Percentiles rank a stretch among this genome's conserved stretches.
phyloP scores from a whole-genome alignment of 1,140 invertebrate genomes.

The Cataglyphis hispanica region DNA sequence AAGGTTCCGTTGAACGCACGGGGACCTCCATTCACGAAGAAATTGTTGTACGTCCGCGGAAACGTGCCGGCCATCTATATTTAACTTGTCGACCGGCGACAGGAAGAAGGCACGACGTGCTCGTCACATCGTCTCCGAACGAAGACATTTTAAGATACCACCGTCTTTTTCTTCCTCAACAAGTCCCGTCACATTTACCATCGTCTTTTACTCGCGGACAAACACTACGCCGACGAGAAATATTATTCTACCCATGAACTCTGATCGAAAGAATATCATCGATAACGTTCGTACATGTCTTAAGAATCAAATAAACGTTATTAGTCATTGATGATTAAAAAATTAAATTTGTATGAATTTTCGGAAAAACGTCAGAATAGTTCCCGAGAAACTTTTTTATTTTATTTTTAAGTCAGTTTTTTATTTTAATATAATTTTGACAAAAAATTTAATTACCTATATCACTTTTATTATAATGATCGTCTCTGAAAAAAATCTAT shows the following conservation, averaged over 20 bases:
- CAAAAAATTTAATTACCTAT: too few species aligned
- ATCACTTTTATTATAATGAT: constrained; percentile 37
- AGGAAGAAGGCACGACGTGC: constrained; percentile 77
- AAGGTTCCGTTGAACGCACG: constrained; percentile 38
- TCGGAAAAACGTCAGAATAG: too few species aligned
- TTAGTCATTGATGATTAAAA: too few species aligned
- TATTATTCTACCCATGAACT: constrained; percentile 29
- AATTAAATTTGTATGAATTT: too few species aligned
- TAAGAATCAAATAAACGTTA: too few species aligned
- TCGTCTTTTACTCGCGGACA: constrained; percentile 50
- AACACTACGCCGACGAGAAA: constrained; percentile 44
- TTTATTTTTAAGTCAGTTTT: too few species aligned
- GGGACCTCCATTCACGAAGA: constrained; percentile 76
- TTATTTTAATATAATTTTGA: too few species aligned
- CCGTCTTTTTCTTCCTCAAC: constrained; percentile 57
- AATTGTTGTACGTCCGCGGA: constrained; percentile 78
- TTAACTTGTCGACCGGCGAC: constrained; percentile 77
- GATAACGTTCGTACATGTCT: too few species aligned
- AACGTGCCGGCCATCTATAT: constrained; percentile 77
- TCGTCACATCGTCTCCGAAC: constrained; percentile 72
- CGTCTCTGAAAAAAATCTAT: background rate
- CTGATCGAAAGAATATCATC: too few species aligned
- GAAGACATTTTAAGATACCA: constrained; percentile 69
- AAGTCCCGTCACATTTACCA: constrained; percentile 52
- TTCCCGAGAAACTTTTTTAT: too few species aligned